Conservation (phyloP, 2,888 invertebrate genomes). For the Cartodere bifasciata region DNA sequence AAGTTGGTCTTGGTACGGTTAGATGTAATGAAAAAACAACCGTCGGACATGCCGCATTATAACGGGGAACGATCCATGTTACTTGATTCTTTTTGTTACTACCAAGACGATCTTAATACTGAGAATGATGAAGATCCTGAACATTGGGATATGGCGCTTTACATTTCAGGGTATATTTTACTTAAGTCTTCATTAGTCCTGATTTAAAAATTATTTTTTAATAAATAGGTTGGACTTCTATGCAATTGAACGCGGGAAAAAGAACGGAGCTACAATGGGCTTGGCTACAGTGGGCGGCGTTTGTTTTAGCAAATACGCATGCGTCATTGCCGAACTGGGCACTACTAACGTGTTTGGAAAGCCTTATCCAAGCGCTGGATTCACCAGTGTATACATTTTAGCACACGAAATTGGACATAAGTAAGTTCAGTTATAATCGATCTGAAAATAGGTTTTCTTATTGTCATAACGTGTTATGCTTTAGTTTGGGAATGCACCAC, state of each 20-base stretch:
- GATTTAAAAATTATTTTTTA: not conserved
- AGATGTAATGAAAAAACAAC: slow-evolving; percentile 57
- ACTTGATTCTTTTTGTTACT: slow-evolving; percentile 64
- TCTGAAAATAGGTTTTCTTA: too few relatives aligned
- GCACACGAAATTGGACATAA: slow-evolving; percentile 79
- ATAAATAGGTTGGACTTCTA: slow-evolving; percentile 53
- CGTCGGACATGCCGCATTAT: slow-evolving; percentile 45
- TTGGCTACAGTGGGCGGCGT: slow-evolving; percentile 69
- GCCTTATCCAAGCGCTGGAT: slow-evolving; percentile 74
- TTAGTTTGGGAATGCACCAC: slow-evolving; percentile 68
- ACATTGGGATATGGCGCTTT: slow-evolving; percentile 72
- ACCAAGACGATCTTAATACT: slow-evolving; percentile 52
- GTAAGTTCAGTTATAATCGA: slow-evolving; percentile 37
- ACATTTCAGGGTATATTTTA: slow-evolving; percentile 53
- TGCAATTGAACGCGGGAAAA: slow-evolving; percentile 53
- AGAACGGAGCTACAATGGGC: slow-evolving; percentile 67
- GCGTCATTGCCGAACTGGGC: slow-evolving; percentile 69
- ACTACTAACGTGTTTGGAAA: slow-evolving; percentile 58
- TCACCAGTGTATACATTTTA: slow-evolving; percentile 68
- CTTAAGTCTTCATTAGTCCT: not conserved
- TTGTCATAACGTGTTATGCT: too few relatives aligned
- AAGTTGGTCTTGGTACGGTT: slow-evolving; percentile 57
- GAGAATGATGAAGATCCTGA: slow-evolving; percentile 52
- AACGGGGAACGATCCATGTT: slow-evolving; percentile 53
- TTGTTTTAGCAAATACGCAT: slow-evolving; percentile 57